A percentile compares a stretch with the other conserved stretches of the same genome.
phyloP scores from a whole-genome alignment of 2,888 invertebrate species.

The Heliconius sara region DNA sequence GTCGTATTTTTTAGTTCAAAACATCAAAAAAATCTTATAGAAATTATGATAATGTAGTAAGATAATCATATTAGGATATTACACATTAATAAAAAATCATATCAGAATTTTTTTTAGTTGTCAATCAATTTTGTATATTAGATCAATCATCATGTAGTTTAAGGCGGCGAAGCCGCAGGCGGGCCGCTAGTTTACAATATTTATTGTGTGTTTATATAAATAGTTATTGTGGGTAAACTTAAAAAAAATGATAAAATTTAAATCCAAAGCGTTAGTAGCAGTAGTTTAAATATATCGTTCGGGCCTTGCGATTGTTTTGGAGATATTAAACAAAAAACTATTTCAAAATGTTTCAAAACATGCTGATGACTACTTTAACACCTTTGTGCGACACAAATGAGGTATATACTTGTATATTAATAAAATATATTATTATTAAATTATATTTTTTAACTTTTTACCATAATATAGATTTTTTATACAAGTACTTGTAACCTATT shows the following conservation, averaged over 20 bases:
- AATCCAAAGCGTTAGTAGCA: not conserved
- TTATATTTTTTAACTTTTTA: slow-evolving; percentile 21
- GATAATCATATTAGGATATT: no score
- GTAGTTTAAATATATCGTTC: slow-evolving; percentile 28
- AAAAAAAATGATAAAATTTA: not conserved
- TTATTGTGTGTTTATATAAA: not conserved
- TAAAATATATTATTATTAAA: not conserved
- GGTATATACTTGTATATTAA: slow-evolving; percentile 51
- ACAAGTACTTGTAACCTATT: not conserved
- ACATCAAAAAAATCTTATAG: no score
- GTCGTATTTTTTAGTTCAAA: no score
- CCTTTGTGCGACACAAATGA: slow-evolving; percentile 61
- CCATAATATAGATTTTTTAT: not conserved
- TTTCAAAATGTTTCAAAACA: slow-evolving; percentile 62
- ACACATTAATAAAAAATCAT: no score
- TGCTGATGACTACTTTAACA: slow-evolving; percentile 58
- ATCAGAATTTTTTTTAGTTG: no score
- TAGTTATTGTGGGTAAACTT: slow-evolving; percentile 27
- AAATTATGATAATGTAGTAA: no score
- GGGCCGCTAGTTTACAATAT: no score
- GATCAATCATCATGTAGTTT: no score
- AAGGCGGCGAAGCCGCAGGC: no score
- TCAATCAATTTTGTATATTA: no score
- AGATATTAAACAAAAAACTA: not conserved
- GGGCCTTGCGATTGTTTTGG: slow-evolving; percentile 31